Evolutionary conservation across 2,888 invertebrate species (phyloP), one percentile per base, ranked within the genome.

Genomic region (Ceramica pisi): DNA sequence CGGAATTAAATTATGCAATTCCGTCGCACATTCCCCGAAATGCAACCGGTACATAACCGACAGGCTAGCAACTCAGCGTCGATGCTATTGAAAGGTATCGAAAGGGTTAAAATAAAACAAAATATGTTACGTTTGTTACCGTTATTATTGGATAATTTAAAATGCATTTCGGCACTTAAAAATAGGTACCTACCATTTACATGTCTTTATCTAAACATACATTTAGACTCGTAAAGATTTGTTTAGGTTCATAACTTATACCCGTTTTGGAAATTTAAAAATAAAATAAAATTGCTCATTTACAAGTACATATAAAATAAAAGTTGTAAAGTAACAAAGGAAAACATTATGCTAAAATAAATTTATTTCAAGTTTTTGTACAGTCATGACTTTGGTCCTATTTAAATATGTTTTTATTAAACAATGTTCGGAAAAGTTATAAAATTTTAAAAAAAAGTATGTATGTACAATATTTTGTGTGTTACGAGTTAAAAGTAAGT

Each of bases 101-200:
- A 0, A 48, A 51, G 9, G 81, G 23, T 50, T 59, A 23, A 88
- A 92, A 91, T 88, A 84, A 92, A 92, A 91, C 87, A 83, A 87
- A 63, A n/a, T n/a, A n/a, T n/a, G 3, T 60, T 64, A 75, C 50
- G 66, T 66, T 82, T 80, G 66, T 90, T 87, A 88, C 88, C 88
- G 89, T 90, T 87, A 89, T 92, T 92, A 92, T 90, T 93, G 88
- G 90, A 94, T 94, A 92, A 84, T 93, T 93, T 91, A 93, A 94
- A 94, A 94, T 93, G 94, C 91, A 92, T 92, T 89, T 86, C 90
- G 87, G 92, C 86, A 92, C 92, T 83, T 85, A 84, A 71, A 84
- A n/a, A n/a, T n/a, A n/a, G 69, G 89, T 92, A 90, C 91, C 90
- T 92, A 90, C 91, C 90, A 78, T 66, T 81, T 75, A 92, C 88